Evolutionary conservation across 2,888 invertebrate genomes (phyloP), one percentile per base, ranked within the genome.

Genomic region (Didymodactylos carnosus): DNA sequence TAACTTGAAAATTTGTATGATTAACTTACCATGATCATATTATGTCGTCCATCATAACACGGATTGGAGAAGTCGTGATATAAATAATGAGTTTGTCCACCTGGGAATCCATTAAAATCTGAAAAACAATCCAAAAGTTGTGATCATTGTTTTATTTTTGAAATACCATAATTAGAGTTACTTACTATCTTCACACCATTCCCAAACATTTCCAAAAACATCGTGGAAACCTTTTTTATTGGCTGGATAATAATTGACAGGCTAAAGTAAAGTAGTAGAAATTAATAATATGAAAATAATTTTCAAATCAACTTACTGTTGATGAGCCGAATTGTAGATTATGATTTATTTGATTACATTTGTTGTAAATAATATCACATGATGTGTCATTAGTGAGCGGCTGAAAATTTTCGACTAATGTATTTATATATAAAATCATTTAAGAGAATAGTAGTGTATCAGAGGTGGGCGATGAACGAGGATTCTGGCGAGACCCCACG

Each of bases 101-200:
- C 79, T 39, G 78, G 76, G 39, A 82, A 77, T 11, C 82, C 82
- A 77, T 82, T 82, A 75, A 81, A 82, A 75, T 72, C 27, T n/a
- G n/a, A n/a, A n/a, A n/a, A n/a, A 23, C 13, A 16, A 16, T 16
- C 13, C 62, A 53, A 16, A 14, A 14, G 43, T 14, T 43, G 43
- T 14, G 13, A 13, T 43, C 16, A 14, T 16, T 43, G 43, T 14
- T 13, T 14, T 14, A 14, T 13, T 19, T 13, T 13, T 14, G 23
- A 23, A 53, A 23, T 23, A 53, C 23, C 23, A 53, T n/a, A 53
- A 23, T 82, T 80, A n/a, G n/a, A n/a, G n/a, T n/a, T n/a, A n/a
- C n/a, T n/a, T n/a, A n/a, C n/a, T n/a, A 76, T 82, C 82, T 76
- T 82, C 82, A 6, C 78, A 76, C 82, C 82, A 82, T 76, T 81